Evolutionary conservation across 2,113 vertebrate species (phyloP).

Genomic region (Gasterosteus nipponicus): DNA sequence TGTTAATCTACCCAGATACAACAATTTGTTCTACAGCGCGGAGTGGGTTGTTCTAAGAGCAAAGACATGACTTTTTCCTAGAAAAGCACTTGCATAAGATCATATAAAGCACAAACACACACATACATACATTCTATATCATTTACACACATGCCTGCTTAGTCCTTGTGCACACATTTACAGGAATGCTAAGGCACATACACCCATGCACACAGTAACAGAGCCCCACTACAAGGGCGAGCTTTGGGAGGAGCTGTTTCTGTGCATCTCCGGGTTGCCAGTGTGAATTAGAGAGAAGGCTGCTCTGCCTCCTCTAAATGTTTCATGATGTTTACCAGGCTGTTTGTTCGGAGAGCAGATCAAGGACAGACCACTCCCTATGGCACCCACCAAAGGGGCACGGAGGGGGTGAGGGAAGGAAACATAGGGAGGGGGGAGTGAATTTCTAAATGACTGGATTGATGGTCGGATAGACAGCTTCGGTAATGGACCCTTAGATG

Average conservation of each 20-base stretch:
- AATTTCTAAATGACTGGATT: slow-evolving; percentile 29
- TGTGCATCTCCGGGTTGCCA: slow-evolving; percentile 70
- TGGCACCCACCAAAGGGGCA: slow-evolving; percentile 39
- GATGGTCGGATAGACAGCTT: slow-evolving; percentile 37
- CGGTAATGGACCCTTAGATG: slow-evolving; percentile 28
- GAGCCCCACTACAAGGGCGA: slow-evolving; percentile 44
- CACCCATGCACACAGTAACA: slow-evolving; percentile 8
- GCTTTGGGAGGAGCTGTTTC: slow-evolving; percentile 75
- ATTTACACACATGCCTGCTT: neutral
- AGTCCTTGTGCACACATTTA: neutral
- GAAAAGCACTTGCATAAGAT: neutral
- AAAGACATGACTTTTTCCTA: slow-evolving; percentile 7
- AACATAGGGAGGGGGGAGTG: slow-evolving; percentile 35
- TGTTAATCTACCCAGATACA: slow-evolving; percentile 46
- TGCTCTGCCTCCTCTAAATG: slow-evolving; percentile 81
- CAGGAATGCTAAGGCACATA: neutral
- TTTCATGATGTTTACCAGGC: slow-evolving; percentile 86
- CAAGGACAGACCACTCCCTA: slow-evolving; percentile 75
- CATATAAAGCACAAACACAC: neutral
- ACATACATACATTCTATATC: neutral
- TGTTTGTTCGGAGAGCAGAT: slow-evolving; percentile 82
- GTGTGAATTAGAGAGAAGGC: slow-evolving; percentile 77
- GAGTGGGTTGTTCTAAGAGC: slow-evolving; percentile 12
- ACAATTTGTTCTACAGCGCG: slow-evolving; percentile 18
- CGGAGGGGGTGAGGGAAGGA: slow-evolving; percentile 18